Evolutionary conservation across 2,797 vertebrate species (phyloP).

Genomic region (Lithobates pipiens): DNA sequence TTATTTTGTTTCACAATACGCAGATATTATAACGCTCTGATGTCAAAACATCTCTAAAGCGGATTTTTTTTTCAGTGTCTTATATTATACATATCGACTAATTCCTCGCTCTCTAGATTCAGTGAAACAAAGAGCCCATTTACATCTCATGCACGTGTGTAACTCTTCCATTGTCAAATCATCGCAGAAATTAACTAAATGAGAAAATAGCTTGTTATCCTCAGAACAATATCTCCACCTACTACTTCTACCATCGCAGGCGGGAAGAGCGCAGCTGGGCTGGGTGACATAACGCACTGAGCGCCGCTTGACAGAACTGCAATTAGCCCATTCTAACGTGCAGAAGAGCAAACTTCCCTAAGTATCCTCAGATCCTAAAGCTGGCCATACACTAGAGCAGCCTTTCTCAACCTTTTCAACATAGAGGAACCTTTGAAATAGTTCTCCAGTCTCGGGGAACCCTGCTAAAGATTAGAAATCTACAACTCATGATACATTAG

Average conservation of each 20-base stretch:
- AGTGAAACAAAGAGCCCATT: slow-evolving; percentile 53
- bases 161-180: slow-evolving; percentile 51
- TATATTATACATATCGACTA: slow-evolving; percentile 41
- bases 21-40: slow-evolving; percentile 28
- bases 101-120: slow-evolving; percentile 37
- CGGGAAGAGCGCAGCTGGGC: background rate
- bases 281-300: slow-evolving; percentile 31
- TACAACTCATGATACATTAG: no score
- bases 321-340: slow-evolving; percentile 21
- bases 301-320: slow-evolving; percentile 39
- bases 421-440: no score
- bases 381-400: no score
- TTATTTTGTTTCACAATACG: slow-evolving; percentile 54
- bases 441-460: no score
- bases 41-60: slow-evolving; percentile 50
- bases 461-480: no score
- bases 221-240: slow-evolving; percentile 42
- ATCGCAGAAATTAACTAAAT: slow-evolving; percentile 46
- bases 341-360: no score
- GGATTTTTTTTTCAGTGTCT: background rate
- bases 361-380: no score
- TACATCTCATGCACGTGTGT: slow-evolving; percentile 18
- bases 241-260: slow-evolving; percentile 14
- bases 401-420: no score
- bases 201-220: slow-evolving; percentile 44